phyloP scores from a whole-genome alignment of 2,888 invertebrate species.

The Chaetogeoica ovagalla region DNA sequence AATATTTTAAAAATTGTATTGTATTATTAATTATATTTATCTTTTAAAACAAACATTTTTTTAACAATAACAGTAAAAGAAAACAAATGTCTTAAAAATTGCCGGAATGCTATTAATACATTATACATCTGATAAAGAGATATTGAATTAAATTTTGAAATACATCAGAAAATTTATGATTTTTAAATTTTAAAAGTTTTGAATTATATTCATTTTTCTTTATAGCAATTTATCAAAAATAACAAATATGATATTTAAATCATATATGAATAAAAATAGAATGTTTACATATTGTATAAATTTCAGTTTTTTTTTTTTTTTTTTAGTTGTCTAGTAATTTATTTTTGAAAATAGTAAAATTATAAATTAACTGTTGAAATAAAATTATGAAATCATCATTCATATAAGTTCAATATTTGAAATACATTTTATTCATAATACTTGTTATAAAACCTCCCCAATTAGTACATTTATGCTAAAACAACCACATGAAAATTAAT shows the following conservation, averaged over 20 bases:
- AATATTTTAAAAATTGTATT: conserved; percentile 2
- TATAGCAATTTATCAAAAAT: background rate
- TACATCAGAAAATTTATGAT: background rate
- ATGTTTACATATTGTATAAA: background rate
- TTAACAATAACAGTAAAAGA: conserved; percentile 1
- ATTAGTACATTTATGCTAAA: conserved; percentile 28
- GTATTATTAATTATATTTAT: conserved; percentile 6
- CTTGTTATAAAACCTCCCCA: conserved; percentile 9
- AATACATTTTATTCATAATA: background rate
- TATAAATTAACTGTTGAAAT: background rate
- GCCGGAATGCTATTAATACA: conserved; percentile 36
- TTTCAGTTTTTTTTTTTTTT: too few relatives aligned
- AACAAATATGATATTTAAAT: background rate
- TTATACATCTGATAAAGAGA: conserved; percentile 6
- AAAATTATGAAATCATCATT: background rate
- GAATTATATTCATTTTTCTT: background rate
- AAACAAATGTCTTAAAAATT: conserved; percentile 27
- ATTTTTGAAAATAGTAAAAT: background rate
- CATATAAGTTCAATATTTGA: background rate
- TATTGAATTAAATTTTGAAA: background rate
- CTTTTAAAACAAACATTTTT: too few relatives aligned
- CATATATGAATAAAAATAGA: background rate
- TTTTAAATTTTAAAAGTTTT: background rate
- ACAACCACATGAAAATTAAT: conserved; percentile 15
- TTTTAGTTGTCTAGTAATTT: background rate